Percentiles rank a stretch among this genome's conserved stretches.
phyloP scores from a whole-genome alignment of 2,797 vertebrate genomes.

The Channallabes apus region DNA sequence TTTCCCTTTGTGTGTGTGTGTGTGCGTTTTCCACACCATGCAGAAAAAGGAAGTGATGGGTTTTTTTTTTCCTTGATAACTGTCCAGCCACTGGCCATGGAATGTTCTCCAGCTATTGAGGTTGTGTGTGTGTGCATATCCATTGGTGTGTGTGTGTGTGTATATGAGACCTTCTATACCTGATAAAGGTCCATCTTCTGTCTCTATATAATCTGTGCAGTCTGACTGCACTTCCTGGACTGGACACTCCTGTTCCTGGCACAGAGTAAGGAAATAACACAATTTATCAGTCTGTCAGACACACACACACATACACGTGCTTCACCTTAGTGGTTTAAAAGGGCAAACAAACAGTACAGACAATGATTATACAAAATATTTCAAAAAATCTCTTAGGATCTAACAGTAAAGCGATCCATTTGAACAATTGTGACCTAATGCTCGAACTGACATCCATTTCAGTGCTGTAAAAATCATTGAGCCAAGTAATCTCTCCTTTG shows the following conservation, averaged over 20 bases:
- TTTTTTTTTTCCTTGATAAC: slow-evolving; percentile 31
- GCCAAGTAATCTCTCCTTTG: slow-evolving; percentile 26
- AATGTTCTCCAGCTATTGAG: slow-evolving; percentile 7
- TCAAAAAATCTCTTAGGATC: background rate
- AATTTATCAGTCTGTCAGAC: slow-evolving; percentile 29
- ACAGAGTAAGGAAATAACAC: slow-evolving; percentile 39
- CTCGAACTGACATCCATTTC: background rate
- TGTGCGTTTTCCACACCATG: slow-evolving; percentile 38
- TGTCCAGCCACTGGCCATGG: slow-evolving; percentile 22
- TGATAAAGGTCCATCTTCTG: slow-evolving; percentile 75
- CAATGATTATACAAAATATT: background rate
- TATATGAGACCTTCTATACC: slow-evolving; percentile 61
- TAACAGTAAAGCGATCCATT: slow-evolving; percentile 17
- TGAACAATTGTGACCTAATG: background rate
- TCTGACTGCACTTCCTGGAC: slow-evolving; percentile 71
- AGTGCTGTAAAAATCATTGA: slow-evolving; percentile 38
- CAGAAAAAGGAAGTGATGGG: slow-evolving; percentile 48
- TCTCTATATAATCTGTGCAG: slow-evolving; percentile 65
- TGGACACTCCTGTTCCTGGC: slow-evolving; percentile 65
- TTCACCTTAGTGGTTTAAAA: background rate
- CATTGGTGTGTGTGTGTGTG: slow-evolving; percentile 14
- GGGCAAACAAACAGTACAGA: background rate
- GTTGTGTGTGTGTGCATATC: background rate
- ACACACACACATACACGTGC: slow-evolving; percentile 7
- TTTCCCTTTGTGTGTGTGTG: slow-evolving; percentile 44